Evolutionary conservation across 92 coral and sea anemone species (phyloP).

Genomic region (Zoanthus sansibaricus): DNA sequence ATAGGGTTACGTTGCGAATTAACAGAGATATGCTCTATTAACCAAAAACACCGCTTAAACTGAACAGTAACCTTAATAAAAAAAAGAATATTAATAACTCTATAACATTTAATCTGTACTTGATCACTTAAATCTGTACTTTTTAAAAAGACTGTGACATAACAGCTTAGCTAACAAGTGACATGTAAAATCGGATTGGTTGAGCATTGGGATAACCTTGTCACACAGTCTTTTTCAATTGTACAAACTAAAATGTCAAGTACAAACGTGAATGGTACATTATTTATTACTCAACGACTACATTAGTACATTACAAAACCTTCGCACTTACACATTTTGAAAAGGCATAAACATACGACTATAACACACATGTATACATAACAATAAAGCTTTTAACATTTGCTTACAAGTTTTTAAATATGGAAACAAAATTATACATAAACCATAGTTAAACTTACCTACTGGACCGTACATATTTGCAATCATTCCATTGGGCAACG

Average conservation of each 20-base stretch:
- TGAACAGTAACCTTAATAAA: no score
- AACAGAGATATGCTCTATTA: no score
- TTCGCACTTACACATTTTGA: background rate
- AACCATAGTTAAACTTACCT: slow-evolving; percentile 5
- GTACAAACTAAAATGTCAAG: slow-evolving; percentile 9
- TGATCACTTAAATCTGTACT: no score
- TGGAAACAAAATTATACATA: background rate
- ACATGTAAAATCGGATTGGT: background rate
- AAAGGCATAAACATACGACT: background rate
- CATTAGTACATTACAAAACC: background rate
- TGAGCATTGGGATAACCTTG: background rate
- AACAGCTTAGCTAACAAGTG: slow-evolving; percentile 7
- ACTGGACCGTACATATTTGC: slow-evolving; percentile 10
- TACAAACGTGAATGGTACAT: slow-evolving; percentile 3
- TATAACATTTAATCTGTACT: no score
- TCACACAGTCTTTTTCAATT: background rate
- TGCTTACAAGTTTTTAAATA: slow-evolving; percentile 6
- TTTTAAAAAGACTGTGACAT: background rate
- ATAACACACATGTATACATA: background rate
- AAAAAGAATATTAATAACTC: no score
- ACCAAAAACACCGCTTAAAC: no score
- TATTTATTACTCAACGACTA: background rate
- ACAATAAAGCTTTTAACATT: background rate
- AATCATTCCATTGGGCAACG: slow-evolving; percentile 13
- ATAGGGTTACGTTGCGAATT: no score